phyloP scores from a whole-genome alignment of 2,797 vertebrate species.

The Aeoliscus strigatus region DNA sequence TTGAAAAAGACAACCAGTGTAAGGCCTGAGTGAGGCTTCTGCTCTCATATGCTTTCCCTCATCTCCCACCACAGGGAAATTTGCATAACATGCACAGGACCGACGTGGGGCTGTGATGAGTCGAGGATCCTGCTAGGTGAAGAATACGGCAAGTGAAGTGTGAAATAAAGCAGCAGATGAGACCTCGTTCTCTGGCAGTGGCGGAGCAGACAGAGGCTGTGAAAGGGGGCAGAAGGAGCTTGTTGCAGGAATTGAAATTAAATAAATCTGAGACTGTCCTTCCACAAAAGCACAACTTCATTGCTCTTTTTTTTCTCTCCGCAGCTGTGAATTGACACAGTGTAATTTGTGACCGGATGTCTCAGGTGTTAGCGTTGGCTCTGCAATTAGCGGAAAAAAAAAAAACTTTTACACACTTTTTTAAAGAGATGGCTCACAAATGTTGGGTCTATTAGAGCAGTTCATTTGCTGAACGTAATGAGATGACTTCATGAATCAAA shows the following conservation, averaged over 20 bases:
- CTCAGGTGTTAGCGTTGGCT: too few species aligned
- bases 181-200: constrained; percentile 37
- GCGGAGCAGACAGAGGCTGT: constrained; percentile 4
- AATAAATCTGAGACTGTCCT: too few species aligned
- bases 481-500: too few species aligned
- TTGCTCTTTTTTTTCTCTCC: too few species aligned
- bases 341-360: too few species aligned
- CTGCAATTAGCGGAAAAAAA: too few species aligned
- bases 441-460: too few species aligned
- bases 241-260: constrained; percentile 5
- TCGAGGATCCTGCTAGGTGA: constrained; percentile 42
- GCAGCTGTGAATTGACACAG: too few species aligned
- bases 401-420: too few species aligned
- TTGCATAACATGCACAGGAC: constrained; percentile 59
- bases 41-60: constrained; percentile 19
- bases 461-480: too few species aligned
- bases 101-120: constrained; percentile 39
- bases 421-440: too few species aligned
- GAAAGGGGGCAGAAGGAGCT: neutral
- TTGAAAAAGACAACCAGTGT: constrained; percentile 45
- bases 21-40: constrained; percentile 15
- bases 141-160: constrained; percentile 65
- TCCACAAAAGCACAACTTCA: too few species aligned
- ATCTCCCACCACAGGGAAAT: constrained; percentile 37
- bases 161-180: constrained; percentile 66